Evolutionary conservation across 2,797 vertebrate species (phyloP).

Genomic region (Rhabdomys pumilio): DNA sequence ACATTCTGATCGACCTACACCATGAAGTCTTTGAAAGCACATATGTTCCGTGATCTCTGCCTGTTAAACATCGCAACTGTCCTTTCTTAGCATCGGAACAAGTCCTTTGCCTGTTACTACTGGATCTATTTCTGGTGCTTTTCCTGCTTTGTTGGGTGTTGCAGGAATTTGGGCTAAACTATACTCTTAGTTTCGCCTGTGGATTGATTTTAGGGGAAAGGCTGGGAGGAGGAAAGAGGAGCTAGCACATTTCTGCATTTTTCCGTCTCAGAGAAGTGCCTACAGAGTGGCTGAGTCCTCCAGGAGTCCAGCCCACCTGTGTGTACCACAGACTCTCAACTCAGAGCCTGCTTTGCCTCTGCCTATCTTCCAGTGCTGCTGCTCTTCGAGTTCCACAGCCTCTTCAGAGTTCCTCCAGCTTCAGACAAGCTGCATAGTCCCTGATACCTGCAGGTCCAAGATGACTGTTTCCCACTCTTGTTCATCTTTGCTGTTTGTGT

Average conservation of each 20-base stretch:
- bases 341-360: background rate
- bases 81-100: background rate
- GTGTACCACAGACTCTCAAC: background rate
- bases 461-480: background rate
- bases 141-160: background rate
- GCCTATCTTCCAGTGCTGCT: background rate
- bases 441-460: background rate
- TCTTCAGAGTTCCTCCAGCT: background rate
- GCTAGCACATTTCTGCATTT: background rate
- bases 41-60: background rate
- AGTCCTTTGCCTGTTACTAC: background rate
- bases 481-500: background rate
- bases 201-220: background rate
- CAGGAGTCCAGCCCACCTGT: no score
- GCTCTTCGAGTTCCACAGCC: background rate
- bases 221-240: background rate
- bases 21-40: background rate
- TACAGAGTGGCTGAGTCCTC: background rate
- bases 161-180: background rate
- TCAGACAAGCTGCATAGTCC: accelerated
- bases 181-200: background rate
- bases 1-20: background rate
- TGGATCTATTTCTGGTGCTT: background rate
- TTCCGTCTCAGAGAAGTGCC: background rate
- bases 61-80: background rate